A percentile compares a stretch with the other conserved stretches of the same genome.
Conservation (phyloP, 37 sponge, comb jelly and placozoan species). For the Cliona cf. orientalis region DNA sequence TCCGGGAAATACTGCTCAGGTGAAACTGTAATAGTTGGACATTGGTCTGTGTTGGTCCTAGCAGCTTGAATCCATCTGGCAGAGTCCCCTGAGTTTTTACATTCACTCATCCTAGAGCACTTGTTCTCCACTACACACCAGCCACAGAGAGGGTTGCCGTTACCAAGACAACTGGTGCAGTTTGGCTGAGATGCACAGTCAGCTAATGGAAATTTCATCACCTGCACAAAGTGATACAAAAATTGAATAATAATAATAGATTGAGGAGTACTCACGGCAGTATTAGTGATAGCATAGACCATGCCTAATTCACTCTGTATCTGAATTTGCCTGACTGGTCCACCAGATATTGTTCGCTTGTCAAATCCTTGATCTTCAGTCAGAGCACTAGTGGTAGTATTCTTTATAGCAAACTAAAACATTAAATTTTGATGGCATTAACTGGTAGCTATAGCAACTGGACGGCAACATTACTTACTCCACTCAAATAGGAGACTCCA, state of each 20-base stretch:
- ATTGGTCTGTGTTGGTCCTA: not conserved
- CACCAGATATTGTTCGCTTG: constrained; percentile 15
- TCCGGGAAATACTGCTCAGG: constrained; percentile 34
- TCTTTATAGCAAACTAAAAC: not conserved
- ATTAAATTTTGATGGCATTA: not conserved
- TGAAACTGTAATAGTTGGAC: constrained; percentile 15
- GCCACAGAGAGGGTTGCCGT: constrained; percentile 82
- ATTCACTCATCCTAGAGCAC: constrained; percentile 76
- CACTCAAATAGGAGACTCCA: no score
- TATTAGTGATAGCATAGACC: constrained; percentile 37
- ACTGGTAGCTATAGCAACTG: not conserved
- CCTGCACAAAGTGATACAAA: constrained; percentile 25
- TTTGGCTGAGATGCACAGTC: constrained; percentile 44
- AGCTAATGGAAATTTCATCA: constrained; percentile 48
- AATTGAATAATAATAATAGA: not conserved
- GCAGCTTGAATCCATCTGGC: constrained; percentile 37
- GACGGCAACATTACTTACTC: no score
- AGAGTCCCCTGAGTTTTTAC: constrained; percentile 52
- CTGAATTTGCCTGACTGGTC: constrained; percentile 25
- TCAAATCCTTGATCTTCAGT: not conserved
- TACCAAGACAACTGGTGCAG: constrained; percentile 48
- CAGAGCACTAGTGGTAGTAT: not conserved
- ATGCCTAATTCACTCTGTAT: constrained; percentile 53
- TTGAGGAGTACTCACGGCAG: constrained; percentile 25
- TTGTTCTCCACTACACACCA: constrained; percentile 92